Evolutionary conservation across 2,113 vertebrate species (phyloP).

Genomic region (Callipepla squamata): DNA sequence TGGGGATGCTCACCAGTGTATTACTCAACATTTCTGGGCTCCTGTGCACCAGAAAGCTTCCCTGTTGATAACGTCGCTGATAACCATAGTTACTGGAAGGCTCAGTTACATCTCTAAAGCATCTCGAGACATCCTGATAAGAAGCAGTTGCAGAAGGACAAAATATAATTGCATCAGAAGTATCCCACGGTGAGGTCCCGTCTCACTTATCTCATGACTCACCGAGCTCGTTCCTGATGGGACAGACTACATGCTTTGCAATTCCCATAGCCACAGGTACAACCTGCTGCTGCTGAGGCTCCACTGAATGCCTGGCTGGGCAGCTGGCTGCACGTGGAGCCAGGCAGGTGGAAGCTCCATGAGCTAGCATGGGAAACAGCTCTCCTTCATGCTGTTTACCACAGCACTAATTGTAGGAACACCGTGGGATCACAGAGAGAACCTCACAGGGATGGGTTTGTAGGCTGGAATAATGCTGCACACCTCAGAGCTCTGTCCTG

Average conservation of each 20-base stretch:
- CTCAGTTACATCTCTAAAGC: neutral
- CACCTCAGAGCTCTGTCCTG: rapidly evolving
- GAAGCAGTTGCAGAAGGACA: neutral
- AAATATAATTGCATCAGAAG: neutral
- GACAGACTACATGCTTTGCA: neutral
- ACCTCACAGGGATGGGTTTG: rapidly evolving
- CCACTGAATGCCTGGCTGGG: neutral
- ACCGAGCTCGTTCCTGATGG: neutral
- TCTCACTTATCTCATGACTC: neutral
- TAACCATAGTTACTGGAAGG: neutral
- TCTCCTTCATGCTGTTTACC: neutral
- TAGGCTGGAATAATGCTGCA: neutral
- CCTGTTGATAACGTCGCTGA: neutral
- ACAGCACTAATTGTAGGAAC: neutral
- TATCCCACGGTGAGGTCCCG: neutral
- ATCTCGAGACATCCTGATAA: neutral
- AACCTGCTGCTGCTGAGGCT: neutral
- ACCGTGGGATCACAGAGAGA: neutral
- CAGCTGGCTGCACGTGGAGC: neutral
- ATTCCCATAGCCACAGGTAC: neutral
- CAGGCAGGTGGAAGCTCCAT: neutral
- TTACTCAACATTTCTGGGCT: neutral
- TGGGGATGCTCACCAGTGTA: neutral
- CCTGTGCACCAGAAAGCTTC: neutral
- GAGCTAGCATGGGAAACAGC: neutral